Conservation (phyloP, 2,113 vertebrate genomes). For the Nothoprocta perdicaria region DNA sequence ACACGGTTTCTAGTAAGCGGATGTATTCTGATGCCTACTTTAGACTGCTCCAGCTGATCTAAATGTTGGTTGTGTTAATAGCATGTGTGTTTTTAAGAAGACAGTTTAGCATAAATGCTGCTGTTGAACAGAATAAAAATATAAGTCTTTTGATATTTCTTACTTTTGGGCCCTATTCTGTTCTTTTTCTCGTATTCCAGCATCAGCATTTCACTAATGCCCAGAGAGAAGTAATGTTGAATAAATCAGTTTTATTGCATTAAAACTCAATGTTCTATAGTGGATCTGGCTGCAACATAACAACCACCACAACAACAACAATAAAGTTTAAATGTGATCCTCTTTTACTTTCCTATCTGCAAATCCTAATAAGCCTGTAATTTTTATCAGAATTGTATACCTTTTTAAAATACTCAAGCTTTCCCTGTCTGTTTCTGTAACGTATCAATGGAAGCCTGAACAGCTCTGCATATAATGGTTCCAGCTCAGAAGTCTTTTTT, state of each 20-base stretch:
- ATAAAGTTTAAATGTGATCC: neutral
- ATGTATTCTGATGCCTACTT: neutral
- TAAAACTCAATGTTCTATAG: neutral
- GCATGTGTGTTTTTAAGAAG: neutral
- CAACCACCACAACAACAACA: neutral
- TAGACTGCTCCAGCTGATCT: neutral
- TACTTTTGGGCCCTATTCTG: neutral
- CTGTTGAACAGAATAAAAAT: neutral
- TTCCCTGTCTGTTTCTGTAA: rapidly evolving
- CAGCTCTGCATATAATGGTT: neutral
- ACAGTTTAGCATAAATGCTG: neutral
- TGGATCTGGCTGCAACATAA: neutral
- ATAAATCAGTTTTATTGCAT: neutral
- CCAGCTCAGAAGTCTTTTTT: neutral
- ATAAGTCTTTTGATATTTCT: neutral
- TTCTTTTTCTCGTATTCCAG: neutral
- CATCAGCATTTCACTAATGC: neutral
- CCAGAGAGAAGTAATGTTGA: neutral
- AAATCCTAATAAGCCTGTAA: neutral
- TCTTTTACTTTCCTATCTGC: neutral
- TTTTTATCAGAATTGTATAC: neutral
- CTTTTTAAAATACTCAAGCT: neutral
- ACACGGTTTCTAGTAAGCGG: neutral
- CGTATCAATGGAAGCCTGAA: neutral
- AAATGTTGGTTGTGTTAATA: neutral